phyloP scores from a whole-genome alignment of 2,797 vertebrate genomes.

The Karalla daura region DNA sequence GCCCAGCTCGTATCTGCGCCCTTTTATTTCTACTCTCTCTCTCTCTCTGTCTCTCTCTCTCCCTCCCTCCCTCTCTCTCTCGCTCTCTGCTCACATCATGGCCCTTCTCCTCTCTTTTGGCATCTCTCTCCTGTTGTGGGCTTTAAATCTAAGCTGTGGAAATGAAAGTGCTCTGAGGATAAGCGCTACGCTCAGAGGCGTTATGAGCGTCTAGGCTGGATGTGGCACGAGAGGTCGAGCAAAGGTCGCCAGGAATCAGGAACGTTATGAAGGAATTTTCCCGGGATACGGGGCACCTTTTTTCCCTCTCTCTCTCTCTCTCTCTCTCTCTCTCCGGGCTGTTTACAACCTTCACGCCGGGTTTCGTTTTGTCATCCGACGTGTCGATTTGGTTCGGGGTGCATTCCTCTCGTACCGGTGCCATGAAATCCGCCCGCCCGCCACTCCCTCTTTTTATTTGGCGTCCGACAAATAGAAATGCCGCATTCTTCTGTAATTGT shows the following conservation, averaged over 20 bases:
- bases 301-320: too few relatives aligned
- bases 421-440: constrained; percentile 4
- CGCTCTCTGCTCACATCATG: constrained; percentile 32
- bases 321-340: too few relatives aligned
- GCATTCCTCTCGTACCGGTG: too few relatives aligned
- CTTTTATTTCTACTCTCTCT: constrained; percentile 33
- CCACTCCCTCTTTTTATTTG: constrained; percentile 10
- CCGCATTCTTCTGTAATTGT: constrained; percentile 41
- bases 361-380: too few relatives aligned
- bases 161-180: constrained; percentile 66
- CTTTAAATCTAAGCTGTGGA: constrained; percentile 63
- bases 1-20: constrained; percentile 1
- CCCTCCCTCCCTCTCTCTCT: too few relatives aligned
- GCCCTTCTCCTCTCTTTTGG: constrained; percentile 33
- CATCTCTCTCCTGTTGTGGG: constrained; percentile 17
- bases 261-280: constrained; percentile 8
- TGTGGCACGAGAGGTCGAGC: constrained; percentile 47
- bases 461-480: constrained; percentile 16
- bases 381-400: too few relatives aligned
- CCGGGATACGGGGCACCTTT: constrained; percentile 18
- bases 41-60: too few relatives aligned
- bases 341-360: too few relatives aligned
- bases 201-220: constrained; percentile 50
- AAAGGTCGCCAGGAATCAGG: constrained; percentile 42
- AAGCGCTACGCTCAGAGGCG: constrained; percentile 32